phyloP scores from a whole-genome alignment of 2,797 vertebrate genomes.

The Pachyuromys duprasi region DNA sequence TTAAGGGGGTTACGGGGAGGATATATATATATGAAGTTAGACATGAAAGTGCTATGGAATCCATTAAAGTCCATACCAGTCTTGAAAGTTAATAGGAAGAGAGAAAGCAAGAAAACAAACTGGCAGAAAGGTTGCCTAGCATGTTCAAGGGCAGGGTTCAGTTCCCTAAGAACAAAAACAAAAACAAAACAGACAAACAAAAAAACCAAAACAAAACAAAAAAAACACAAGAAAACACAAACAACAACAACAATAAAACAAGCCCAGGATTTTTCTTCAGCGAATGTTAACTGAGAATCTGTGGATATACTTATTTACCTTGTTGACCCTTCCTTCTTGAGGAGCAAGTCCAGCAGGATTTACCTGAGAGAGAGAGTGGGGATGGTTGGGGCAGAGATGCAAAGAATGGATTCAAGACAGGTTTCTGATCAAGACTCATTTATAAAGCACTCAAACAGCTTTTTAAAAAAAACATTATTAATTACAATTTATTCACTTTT shows the following conservation, averaged over 20 bases:
- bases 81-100: neutral
- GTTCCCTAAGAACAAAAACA: neutral
- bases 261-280: neutral
- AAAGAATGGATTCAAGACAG: no score
- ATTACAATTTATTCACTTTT: no score
- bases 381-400: no score
- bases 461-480: no score
- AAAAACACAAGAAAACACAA: neutral
- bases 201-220: no score
- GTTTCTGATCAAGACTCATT: no score
- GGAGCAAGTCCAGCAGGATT: no score
- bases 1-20: neutral
- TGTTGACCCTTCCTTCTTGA: no score
- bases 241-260: neutral
- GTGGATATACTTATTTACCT: neutral
- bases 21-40: neutral
- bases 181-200: neutral
- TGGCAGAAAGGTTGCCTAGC: neutral
- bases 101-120: neutral
- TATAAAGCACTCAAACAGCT: no score
- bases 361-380: no score
- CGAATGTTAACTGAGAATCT: neutral
- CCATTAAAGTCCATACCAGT: neutral
- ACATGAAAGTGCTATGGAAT: neutral
- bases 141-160: neutral